Evolutionary conservation across 2,888 invertebrate genomes (phyloP).

Genomic region (Diadromus collaris): DNA sequence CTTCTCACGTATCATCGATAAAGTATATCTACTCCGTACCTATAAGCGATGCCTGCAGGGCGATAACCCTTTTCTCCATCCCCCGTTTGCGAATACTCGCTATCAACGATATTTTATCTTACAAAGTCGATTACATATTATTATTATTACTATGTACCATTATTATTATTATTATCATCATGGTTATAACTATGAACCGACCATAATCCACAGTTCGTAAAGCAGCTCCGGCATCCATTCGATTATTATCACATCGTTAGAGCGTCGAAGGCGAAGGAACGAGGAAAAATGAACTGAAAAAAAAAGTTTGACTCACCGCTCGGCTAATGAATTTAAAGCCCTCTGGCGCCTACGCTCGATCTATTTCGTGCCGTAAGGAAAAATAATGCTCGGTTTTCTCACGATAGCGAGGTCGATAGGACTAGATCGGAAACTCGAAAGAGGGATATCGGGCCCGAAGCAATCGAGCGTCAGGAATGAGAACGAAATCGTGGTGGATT

Average conservation of each 20-base stretch:
- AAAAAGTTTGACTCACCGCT: background rate
- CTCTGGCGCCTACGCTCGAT: slow-evolving; percentile 25
- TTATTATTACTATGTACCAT: background rate
- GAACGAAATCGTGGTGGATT: slow-evolving; percentile 12
- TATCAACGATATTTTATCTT: slow-evolving; percentile 16
- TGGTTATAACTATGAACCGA: background rate
- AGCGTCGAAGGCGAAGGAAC: background rate
- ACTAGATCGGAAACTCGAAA: slow-evolving; percentile 28
- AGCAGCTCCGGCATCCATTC: background rate
- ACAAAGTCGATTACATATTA: slow-evolving; percentile 17
- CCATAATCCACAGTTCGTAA: background rate
- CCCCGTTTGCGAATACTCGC: background rate
- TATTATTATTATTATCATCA: background rate
- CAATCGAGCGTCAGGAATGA: slow-evolving; percentile 11
- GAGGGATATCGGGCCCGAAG: slow-evolving; percentile 6
- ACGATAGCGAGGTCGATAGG: background rate
- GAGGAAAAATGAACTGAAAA: background rate
- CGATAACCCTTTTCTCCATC: background rate
- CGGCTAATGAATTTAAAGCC: slow-evolving; percentile 23
- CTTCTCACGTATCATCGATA: slow-evolving; percentile 43
- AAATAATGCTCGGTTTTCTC: slow-evolving; percentile 24
- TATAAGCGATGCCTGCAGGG: background rate
- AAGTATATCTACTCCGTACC: slow-evolving; percentile 7
- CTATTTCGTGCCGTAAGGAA: slow-evolving; percentile 6
- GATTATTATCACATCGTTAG: background rate